These are phyloP conservation scores for Coturnix japonica DNA, from an alignment of 2,113 vertebrate genomes.

Conservation along the genomic window DNA sequence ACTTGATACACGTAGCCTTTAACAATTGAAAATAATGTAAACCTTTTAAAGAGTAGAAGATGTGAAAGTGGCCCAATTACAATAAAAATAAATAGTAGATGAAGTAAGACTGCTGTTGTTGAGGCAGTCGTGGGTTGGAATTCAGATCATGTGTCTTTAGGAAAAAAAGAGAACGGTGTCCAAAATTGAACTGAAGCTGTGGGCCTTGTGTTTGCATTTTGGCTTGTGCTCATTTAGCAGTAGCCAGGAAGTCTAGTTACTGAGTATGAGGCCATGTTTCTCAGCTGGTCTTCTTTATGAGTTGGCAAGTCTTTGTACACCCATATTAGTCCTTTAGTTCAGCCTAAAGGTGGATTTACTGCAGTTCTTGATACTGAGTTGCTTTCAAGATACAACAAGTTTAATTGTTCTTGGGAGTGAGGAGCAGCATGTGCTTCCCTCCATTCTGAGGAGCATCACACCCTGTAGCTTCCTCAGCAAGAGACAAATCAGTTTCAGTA, in stretches of 20 bases:
- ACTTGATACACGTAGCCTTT: background rate
- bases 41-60: background rate
- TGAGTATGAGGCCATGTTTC: conserved; percentile 25
- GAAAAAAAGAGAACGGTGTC: background rate
- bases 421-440: background rate
- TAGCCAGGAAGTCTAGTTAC: conserved; percentile 9
- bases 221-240: background rate
- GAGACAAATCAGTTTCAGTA: background rate
- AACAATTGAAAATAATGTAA: background rate
- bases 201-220: background rate
- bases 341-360: background rate
- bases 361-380: background rate
- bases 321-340: background rate
- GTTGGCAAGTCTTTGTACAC: conserved; percentile 3
- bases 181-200: background rate
- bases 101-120: background rate
- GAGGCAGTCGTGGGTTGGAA: background rate
- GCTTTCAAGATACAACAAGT: background rate
- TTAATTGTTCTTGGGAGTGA: conserved; percentile 12
- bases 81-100: background rate
- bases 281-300: conserved; percentile 43
- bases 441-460: background rate
- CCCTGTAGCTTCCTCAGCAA: background rate
- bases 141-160: background rate
- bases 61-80: background rate